A percentile compares a stretch with the other conserved stretches of the same genome.
phyloP scores from a whole-genome alignment of 2,888 invertebrate genomes.

The Phyllotreta striolata region DNA sequence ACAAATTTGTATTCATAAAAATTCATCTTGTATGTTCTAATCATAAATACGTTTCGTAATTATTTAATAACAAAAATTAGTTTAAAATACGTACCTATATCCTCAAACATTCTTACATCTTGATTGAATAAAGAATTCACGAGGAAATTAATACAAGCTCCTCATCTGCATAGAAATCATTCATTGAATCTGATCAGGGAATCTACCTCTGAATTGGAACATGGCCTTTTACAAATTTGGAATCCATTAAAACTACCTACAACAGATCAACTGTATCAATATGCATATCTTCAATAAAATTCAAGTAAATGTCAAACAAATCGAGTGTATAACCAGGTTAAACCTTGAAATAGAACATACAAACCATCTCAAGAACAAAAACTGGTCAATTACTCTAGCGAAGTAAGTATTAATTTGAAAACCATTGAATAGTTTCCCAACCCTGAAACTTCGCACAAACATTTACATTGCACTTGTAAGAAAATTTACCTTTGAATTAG shows the following conservation, averaged over 20 bases:
- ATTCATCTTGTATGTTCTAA: conserved; percentile 44
- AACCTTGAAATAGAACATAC: conserved; percentile 16
- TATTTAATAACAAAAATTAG: too few relatives aligned
- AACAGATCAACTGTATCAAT: too few relatives aligned
- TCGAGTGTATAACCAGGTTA: conserved; percentile 25
- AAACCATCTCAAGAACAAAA: conserved; percentile 25
- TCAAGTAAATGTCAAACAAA: not conserved
- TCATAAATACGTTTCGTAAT: conserved; percentile 27
- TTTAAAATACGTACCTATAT: too few relatives aligned
- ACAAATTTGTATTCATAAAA: conserved; percentile 42
- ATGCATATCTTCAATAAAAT: not conserved
- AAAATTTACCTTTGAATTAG: not conserved
- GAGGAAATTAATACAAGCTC: too few relatives aligned
- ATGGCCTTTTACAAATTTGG: too few relatives aligned
- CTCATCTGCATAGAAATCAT: too few relatives aligned
- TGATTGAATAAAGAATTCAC: too few relatives aligned
- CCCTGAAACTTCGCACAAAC: conserved; percentile 38
- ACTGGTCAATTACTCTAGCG: conserved; percentile 30
- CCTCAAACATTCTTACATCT: too few relatives aligned
- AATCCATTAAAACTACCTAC: too few relatives aligned
- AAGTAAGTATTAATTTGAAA: conserved; percentile 39
- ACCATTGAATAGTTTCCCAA: conserved; percentile 34
- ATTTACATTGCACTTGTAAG: not conserved
- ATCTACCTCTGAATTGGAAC: too few relatives aligned
- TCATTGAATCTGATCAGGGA: too few relatives aligned